A percentile compares a stretch with the other conserved stretches of the same genome.
Evolutionary conservation across 64 coral and sea anemone genomes (phyloP).

Genomic region (Pocillopora damicornis): DNA sequence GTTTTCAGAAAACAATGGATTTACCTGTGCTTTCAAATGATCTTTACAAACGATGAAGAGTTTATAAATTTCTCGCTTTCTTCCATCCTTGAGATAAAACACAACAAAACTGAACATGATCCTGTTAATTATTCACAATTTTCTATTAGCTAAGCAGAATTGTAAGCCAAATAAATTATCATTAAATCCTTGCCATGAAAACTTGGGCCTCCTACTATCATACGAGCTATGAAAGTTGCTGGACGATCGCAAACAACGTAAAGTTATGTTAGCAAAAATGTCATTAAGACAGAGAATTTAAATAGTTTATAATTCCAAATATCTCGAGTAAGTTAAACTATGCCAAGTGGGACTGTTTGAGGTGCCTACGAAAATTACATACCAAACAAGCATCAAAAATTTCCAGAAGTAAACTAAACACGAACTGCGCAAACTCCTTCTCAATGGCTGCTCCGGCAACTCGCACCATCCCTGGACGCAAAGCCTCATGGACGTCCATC

Average conservation of each 20-base stretch:
- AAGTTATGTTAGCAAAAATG: no score
- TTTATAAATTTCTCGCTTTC: slow-evolving; percentile 44
- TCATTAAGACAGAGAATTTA: no score
- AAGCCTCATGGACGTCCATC: slow-evolving; percentile 56
- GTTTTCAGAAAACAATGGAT: not conserved
- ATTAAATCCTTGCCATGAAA: no score
- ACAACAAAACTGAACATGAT: not conserved
- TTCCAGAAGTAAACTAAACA: slow-evolving; percentile 81
- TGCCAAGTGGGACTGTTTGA: no score
- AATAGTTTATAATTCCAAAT: no score
- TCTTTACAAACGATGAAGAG: slow-evolving; percentile 30
- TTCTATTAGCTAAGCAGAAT: no score
- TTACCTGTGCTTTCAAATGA: slow-evolving; percentile 35
- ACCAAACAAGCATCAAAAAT: slow-evolving; percentile 63
- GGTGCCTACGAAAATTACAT: slow-evolving; percentile 2
- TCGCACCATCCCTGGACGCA: slow-evolving; percentile 53
- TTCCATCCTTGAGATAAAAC: slow-evolving; percentile 4
- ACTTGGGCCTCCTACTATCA: no score
- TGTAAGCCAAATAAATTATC: no score
- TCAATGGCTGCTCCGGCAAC: slow-evolving; percentile 54
- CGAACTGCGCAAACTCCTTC: slow-evolving; percentile 81
- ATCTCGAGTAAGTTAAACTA: no score
- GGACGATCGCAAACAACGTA: no score
- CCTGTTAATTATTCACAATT: no score
- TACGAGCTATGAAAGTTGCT: no score